Conservation (phyloP, 2,797 vertebrate species). For the Eidolon dupreanum region DNA sequence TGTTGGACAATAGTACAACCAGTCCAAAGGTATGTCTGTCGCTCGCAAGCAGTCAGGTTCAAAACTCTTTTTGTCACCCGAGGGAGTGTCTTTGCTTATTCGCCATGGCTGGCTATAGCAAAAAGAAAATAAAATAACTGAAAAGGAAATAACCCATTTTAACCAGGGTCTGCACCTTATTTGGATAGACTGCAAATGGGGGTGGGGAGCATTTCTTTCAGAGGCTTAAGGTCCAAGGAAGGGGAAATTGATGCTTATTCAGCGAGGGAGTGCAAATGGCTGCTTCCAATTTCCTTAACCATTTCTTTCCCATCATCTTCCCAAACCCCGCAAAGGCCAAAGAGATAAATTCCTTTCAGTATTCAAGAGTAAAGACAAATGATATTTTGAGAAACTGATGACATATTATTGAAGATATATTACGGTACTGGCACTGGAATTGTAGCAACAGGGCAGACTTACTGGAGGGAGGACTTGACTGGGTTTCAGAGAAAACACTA, state of each 20-base stretch:
- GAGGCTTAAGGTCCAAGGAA: neutral
- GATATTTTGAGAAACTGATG: neutral
- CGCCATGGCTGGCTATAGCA: neutral
- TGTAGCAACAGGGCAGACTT: neutral
- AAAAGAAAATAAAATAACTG: neutral
- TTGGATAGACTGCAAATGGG: neutral
- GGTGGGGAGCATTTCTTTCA: neutral
- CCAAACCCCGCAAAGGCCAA: accelerated
- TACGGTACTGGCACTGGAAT: neutral
- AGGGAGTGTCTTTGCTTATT: neutral
- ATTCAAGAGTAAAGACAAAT: neutral
- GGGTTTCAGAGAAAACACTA: neutral
- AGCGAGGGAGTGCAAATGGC: neutral
- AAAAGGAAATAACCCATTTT: neutral
- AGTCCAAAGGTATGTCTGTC: neutral
- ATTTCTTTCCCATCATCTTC: neutral
- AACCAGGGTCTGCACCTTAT: neutral
- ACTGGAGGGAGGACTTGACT: neutral
- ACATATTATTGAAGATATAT: neutral
- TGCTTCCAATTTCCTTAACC: neutral
- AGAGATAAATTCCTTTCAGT: neutral
- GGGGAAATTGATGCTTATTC: neutral
- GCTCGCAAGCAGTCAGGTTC: neutral
- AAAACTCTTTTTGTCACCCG: neutral
- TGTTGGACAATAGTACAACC: slow-evolving; percentile 24